Evolutionary conservation across 2,888 invertebrate species (phyloP), one percentile per base, ranked within the genome.

Genomic region (Hirtodrosophila confusa): DNA sequence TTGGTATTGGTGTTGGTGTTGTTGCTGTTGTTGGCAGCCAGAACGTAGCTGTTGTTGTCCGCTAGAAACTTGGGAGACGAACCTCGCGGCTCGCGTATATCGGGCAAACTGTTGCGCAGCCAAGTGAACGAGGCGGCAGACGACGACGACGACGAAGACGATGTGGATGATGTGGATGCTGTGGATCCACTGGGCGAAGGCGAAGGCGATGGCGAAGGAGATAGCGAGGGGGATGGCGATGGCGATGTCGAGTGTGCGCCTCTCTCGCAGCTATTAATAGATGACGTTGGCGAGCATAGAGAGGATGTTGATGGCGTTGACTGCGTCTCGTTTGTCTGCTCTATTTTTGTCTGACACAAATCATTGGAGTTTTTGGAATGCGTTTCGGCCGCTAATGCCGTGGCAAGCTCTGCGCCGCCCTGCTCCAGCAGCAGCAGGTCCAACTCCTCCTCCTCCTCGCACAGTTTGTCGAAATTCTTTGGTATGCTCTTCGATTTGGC

Each of bases 401-500:
- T 29, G 29, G 36, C 54, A 23, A 17, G 17, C 17, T 17, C 6
- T 5, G 24, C 40, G 11, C 7, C 31, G 12, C 31, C 43, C 6
- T 43, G 58, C 43, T 68, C 65, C 62, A 55, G 49, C 65, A 89
- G 50, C 64, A 55, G 49, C 65, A 89, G 50, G 61, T 58, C 65
- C 27, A 89, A 17, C 17, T 17, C 88, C 62, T 90, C 90, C 60
- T 89, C 91, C 71, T 91, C 91, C 71, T 92, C 91, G 72, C 86
- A 91, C 58, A 91, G 90, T 63, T 91, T 91, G 50, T 91, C 91
- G 75, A 91, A 90, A 79, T 92, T 92, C 85, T 92, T 92, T 49
- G 92, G 92, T 73, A 92, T 92, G 63, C 92, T 92, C 75, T 91
- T 92, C 29, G 92, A 92, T 82, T 92, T 92, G 35, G 80, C 70